Base-by-base conservation (phyloP, 2,888 invertebrate species). In the Cheiracanthium punctorium region DNA sequence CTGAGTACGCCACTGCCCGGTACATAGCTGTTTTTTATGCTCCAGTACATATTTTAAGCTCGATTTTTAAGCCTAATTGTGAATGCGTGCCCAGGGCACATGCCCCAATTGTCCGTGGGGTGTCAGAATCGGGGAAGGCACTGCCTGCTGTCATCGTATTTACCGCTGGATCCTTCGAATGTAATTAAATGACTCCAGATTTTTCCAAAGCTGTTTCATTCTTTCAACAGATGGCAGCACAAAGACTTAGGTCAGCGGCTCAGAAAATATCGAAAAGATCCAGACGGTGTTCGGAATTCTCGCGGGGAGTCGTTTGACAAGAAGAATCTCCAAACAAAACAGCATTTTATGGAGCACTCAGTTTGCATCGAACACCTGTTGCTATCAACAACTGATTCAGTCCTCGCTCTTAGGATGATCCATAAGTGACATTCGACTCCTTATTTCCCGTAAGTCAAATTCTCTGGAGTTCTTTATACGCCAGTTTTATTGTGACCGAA, bases 251-350 rank as follows among this genome's bases (percentile, higher is more conserved):
- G 65, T 37, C 29, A 80, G 64, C 32, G 17, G 37, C 24, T 58
- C n/a, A 37, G 1, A 71, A 80, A 73, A 5, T 5, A 58, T 58
- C 4, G 4, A 58, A 17, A 17, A 58, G 24, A 17, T 58, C 24
- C 24, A 58, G 58, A 58, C 58, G 58, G 24, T 24, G 58, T 65
- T 30, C 65, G 64, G 32, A 67, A 69, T 73, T 67, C 30, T 67
- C 28, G 65, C 64, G 28, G 37, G 71, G 37, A 79, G 73, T 81
- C 80, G 80, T 81, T 74, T 73, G 73, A 81, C 80, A 81, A 48
- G 80, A 48, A 64, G 69, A 65, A 64, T 17, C 33, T 65, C 43
- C 29, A 33, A 32, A 43, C 28, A 67, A 28, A 81, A 81, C 80
- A 73, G 65, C 73, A 67, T 41, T 73, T 73, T 80, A 73, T 80